Percentiles rank a stretch among this genome's conserved stretches.
These are phyloP conservation scores for Erebia ligea DNA, from an alignment of 2,888 invertebrate species.

Conservation along the genomic window DNA sequence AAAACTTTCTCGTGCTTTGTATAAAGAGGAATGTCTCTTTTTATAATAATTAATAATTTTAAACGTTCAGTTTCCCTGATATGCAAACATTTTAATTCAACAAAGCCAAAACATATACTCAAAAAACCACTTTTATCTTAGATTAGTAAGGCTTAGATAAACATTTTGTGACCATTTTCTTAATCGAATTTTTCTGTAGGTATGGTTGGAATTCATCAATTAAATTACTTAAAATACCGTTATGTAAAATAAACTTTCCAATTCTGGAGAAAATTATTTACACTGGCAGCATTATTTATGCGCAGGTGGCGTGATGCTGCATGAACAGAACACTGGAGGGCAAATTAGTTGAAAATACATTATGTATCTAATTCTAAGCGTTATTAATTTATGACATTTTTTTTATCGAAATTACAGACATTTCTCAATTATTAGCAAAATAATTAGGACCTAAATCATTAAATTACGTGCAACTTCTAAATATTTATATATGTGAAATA, in stretches of 20 bases:
- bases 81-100: conserved; percentile 39
- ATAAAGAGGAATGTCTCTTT: conserved; percentile 58
- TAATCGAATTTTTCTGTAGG: not conserved
- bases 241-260: not conserved
- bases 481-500: conserved; percentile 31
- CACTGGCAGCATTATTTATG: not conserved
- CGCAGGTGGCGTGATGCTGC: not conserved
- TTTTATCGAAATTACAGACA: conserved; percentile 41
- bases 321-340: not conserved
- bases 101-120: conserved; percentile 25
- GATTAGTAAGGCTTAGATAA: conserved; percentile 3
- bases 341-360: not conserved
- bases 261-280: not conserved
- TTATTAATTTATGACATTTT: conserved; percentile 9
- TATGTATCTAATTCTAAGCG: not conserved
- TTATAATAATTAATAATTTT: conserved; percentile 40
- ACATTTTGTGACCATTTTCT: not conserved
- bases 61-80: conserved; percentile 40
- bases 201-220: not conserved
- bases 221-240: not conserved
- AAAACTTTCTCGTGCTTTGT: conserved; percentile 61
- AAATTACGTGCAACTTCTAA: conserved; percentile 48
- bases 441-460: conserved; percentile 47
- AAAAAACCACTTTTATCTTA: conserved; percentile 21
- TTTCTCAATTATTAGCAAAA: conserved; percentile 46